phyloP scores from a whole-genome alignment of 2,797 vertebrate species.

The Leptoclinus maculatus region DNA sequence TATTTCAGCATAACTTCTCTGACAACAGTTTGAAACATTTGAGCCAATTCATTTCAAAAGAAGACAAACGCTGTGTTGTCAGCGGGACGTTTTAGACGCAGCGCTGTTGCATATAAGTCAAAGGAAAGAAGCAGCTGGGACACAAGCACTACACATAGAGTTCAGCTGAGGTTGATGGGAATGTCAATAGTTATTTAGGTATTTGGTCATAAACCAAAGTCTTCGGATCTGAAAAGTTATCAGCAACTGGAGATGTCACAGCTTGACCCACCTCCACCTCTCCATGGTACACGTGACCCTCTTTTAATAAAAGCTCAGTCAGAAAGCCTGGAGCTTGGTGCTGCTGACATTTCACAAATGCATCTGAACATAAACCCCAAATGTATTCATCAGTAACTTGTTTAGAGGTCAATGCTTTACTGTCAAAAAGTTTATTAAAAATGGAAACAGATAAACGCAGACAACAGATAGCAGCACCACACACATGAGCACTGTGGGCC shows the following conservation, averaged over 20 bases:
- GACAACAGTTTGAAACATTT: background rate
- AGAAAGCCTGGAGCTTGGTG: constrained; percentile 10
- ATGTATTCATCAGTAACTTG: background rate
- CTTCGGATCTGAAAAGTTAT: background rate
- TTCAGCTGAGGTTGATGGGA: too few relatives aligned
- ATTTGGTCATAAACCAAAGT: too few relatives aligned
- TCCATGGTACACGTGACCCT: background rate
- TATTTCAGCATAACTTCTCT: background rate
- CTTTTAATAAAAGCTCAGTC: constrained; percentile 1
- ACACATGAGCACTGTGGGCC: constrained; percentile 1
- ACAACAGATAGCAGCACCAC: constrained; percentile 7
- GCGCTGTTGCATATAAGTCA: background rate
- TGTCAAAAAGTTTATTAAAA: constrained; percentile 8
- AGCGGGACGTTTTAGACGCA: background rate
- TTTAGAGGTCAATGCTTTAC: background rate
- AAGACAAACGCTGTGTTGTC: background rate
- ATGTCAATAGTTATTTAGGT: too few relatives aligned
- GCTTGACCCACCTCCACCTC: background rate
- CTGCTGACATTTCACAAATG: constrained; percentile 20
- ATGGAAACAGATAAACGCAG: constrained; percentile 4
- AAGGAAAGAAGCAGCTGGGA: too few relatives aligned
- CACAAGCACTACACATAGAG: too few relatives aligned
- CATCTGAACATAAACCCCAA: background rate
- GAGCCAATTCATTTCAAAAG: background rate
- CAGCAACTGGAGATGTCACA: background rate